Conservation (phyloP, 2,113 vertebrate species). For the Mormyrus iriodes region DNA sequence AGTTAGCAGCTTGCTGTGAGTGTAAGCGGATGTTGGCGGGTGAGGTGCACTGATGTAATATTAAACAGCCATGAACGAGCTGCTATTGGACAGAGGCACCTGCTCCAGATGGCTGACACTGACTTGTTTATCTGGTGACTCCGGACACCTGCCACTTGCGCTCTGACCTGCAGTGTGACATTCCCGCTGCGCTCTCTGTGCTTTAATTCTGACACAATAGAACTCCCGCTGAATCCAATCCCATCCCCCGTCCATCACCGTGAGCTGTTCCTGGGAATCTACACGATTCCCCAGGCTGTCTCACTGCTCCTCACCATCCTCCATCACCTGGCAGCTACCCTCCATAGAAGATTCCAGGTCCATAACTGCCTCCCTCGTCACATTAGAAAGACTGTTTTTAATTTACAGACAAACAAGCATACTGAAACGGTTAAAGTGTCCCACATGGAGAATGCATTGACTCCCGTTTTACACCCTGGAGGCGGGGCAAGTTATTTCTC, state of each 20-base stretch:
- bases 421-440: neutral
- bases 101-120: conserved; percentile 23
- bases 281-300: neutral
- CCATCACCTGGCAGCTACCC: neutral
- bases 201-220: neutral
- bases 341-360: neutral
- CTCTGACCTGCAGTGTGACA: neutral
- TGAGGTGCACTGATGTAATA: conserved; percentile 16
- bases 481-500: neutral
- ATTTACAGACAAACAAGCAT: neutral
- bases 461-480: neutral
- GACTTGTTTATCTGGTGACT: conserved; percentile 4
- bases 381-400: neutral
- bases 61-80: conserved; percentile 16
- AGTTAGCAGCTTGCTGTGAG: conserved; percentile 21
- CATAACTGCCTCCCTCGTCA: neutral
- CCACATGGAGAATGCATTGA: neutral
- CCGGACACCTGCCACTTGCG: conserved; percentile 13
- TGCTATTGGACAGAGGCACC: neutral
- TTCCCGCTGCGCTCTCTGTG: neutral
- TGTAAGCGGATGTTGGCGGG: neutral
- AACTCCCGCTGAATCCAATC: neutral
- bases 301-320: neutral
- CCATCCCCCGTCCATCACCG: neutral
- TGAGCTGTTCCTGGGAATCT: neutral